Percentiles rank a stretch among this genome's conserved stretches.
These are phyloP conservation scores for Lamellibrachia columna DNA, from an alignment of 2,888 invertebrate species.

Conservation along the genomic window DNA sequence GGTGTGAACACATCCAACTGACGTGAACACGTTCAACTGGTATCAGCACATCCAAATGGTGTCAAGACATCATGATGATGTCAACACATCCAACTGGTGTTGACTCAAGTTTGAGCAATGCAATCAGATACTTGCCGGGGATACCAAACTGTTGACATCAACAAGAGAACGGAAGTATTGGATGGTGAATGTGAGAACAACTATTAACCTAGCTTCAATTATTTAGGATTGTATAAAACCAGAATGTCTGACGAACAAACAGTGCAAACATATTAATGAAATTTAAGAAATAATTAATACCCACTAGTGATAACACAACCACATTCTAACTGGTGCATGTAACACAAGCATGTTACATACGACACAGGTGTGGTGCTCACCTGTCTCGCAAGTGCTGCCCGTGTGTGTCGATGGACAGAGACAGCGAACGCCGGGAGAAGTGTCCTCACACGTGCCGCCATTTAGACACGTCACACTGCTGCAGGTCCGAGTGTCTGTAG, in stretches of 20 bases:
- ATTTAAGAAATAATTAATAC: not conserved
- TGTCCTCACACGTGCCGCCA: not conserved
- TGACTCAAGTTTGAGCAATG: no score
- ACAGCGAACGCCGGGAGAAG: not conserved
- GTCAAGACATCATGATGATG: not conserved
- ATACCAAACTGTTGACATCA: no score
- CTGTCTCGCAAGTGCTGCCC: not conserved
- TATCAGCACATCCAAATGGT: no score
- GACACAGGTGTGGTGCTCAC: not conserved
- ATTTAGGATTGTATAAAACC: not conserved
- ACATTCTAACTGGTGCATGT: no score
- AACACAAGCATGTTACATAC: no score
- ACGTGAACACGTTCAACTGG: no score
- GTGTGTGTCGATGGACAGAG: not conserved
- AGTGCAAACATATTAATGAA: not conserved
- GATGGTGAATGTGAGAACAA: no score
- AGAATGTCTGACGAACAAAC: not conserved
- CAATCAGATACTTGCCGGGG: no score
- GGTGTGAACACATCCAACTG: no score
- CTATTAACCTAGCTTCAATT: no score
- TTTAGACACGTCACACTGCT: not conserved
- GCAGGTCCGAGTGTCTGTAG: not conserved
- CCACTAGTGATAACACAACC: not conserved
- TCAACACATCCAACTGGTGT: no score
- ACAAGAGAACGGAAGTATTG: no score